Conservation (phyloP, 2,797 vertebrate species). For the Enteromius mattozi region DNA sequence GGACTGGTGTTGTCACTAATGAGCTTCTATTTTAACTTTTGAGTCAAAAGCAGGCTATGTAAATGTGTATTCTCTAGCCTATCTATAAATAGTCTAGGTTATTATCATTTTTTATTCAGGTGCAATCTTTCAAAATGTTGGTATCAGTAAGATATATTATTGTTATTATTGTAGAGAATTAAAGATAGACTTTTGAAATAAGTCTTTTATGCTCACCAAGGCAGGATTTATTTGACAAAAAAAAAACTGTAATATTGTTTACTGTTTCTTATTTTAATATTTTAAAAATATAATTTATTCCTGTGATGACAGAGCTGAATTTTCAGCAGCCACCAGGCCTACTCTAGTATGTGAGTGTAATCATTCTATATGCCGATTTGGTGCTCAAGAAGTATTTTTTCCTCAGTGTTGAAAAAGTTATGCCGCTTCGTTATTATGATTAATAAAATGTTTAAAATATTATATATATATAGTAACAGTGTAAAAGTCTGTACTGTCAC, state of each 20-base stretch:
- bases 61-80: neutral
- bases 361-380: neutral
- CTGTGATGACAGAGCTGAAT: neutral
- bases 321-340: neutral
- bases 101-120: neutral
- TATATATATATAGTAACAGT: neutral
- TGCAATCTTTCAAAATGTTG: neutral
- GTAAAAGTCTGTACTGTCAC: neutral
- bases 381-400: neutral
- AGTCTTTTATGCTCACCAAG: neutral
- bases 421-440: neutral
- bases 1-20: neutral
- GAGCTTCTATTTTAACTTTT: neutral
- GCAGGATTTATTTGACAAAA: neutral
- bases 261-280: neutral
- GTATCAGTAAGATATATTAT: neutral
- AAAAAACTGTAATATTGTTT: neutral
- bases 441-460: neutral
- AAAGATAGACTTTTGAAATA: neutral
- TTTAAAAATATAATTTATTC: neutral
- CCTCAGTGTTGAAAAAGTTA: neutral
- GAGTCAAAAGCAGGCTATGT: neutral
- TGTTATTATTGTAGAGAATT: neutral
- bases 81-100: neutral
- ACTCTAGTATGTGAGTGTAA: neutral